Evolutionary conservation across 2,113 vertebrate genomes (phyloP).

Genomic region (Etia nguti): DNA sequence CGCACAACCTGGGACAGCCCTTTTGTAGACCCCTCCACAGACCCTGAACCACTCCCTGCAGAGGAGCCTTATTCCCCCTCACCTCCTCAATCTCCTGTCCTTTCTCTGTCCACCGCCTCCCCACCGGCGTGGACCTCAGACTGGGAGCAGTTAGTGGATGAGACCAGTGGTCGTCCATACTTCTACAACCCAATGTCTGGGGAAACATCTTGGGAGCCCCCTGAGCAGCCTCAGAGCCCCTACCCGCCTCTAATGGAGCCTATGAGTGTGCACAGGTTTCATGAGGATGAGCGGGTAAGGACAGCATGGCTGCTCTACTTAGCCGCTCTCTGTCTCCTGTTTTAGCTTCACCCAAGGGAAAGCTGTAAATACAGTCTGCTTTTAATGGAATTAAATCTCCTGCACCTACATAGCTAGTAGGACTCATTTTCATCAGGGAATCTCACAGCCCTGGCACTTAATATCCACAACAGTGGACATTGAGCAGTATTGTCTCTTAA

Average conservation of each 20-base stretch:
- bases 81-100: slow-evolving; percentile 15
- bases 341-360: slow-evolving; percentile 59
- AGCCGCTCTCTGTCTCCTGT: slow-evolving; percentile 30
- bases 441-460: not conserved
- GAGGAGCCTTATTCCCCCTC: slow-evolving; percentile 28
- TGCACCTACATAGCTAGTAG: slow-evolving; percentile 40
- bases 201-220: slow-evolving; percentile 89
- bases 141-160: slow-evolving; percentile 85
- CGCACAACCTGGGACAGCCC: slow-evolving; percentile 90
- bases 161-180: slow-evolving; percentile 79
- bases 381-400: slow-evolving; percentile 54
- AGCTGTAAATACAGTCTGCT: slow-evolving; percentile 50
- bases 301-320: slow-evolving; percentile 55
- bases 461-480: not conserved
- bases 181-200: slow-evolving; percentile 88
- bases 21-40: slow-evolving; percentile 61
- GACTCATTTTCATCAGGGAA: slow-evolving; percentile 9
- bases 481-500: not conserved
- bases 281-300: slow-evolving; percentile 64
- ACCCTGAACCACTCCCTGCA: not conserved
- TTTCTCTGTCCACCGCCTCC: slow-evolving; percentile 29
- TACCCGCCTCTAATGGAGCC: slow-evolving; percentile 55
- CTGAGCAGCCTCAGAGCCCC: slow-evolving; percentile 44
- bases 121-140: slow-evolving; percentile 53
- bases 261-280: slow-evolving; percentile 45